Conservation (phyloP, 2,888 invertebrate species). For the Eurytoma adleriae region DNA sequence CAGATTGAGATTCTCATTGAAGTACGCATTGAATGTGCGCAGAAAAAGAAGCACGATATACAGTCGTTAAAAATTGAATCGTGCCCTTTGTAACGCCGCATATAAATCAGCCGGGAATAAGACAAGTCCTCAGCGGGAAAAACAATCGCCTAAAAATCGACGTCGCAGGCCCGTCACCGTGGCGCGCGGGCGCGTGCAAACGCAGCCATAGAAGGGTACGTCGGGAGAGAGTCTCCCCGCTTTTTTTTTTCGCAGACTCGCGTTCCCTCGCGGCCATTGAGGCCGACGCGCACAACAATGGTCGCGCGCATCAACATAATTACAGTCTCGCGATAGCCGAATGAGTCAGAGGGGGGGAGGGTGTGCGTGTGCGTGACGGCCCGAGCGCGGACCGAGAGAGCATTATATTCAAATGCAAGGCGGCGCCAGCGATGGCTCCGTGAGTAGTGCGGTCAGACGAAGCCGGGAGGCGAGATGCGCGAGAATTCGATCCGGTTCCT, state of each 20-base stretch:
- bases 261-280: constrained; percentile 63
- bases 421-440: constrained; percentile 59
- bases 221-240: background rate
- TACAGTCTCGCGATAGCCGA: constrained; percentile 69
- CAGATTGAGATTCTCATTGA: background rate
- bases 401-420: constrained; percentile 75
- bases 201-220: constrained; percentile 56
- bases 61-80: constrained; percentile 41
- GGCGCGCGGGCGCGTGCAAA: background rate
- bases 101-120: constrained; percentile 41
- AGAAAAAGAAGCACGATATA: too few species aligned
- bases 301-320: constrained; percentile 74
- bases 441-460: background rate
- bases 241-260: constrained; percentile 13
- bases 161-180: background rate
- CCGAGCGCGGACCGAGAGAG: constrained; percentile 54
- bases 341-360: constrained; percentile 35
- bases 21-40: background rate
- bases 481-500: constrained; percentile 24
- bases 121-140: constrained; percentile 15
- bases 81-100: constrained; percentile 9
- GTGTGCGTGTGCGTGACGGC: constrained; percentile 66
- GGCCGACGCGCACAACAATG: constrained; percentile 68
- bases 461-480: constrained; percentile 23
- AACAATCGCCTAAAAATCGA: constrained; percentile 8